Conservation (phyloP, 2,888 invertebrate genomes). For the Cylindroiulus punctatus region DNA sequence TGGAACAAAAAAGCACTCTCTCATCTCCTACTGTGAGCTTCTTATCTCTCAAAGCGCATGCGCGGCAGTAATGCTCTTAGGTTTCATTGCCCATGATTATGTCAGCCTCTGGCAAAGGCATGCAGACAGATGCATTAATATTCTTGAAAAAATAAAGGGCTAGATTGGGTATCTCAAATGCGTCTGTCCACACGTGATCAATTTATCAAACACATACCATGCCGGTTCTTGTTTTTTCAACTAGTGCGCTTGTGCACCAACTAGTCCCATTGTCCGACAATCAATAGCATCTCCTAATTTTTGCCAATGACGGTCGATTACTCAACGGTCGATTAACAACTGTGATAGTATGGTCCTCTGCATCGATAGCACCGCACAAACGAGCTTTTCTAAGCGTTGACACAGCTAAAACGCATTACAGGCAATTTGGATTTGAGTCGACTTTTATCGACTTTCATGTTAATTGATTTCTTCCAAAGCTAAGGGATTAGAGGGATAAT, state of each 20-base stretch:
- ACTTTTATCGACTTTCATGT: slow-evolving; percentile 2
- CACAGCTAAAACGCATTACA: not conserved
- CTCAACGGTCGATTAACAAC: not conserved
- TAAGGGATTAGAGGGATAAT: not conserved
- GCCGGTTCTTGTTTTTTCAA: not conserved
- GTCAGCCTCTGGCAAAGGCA: not conserved
- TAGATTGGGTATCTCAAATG: not conserved
- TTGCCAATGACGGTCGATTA: not conserved
- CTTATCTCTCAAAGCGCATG: not conserved
- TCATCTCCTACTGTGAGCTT: not conserved
- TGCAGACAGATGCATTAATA: not conserved
- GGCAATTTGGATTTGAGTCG: not conserved
- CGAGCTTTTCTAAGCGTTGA: not conserved
- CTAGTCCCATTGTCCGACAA: not conserved
- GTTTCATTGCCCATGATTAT: not conserved
- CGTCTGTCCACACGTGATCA: not conserved
- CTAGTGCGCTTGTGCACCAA: not conserved
- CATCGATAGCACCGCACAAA: no score
- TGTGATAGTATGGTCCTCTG: not conserved
- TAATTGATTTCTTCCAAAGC: not conserved
- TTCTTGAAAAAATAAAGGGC: not conserved
- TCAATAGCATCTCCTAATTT: not conserved
- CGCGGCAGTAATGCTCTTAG: not conserved
- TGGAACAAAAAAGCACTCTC: not conserved
- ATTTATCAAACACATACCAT: not conserved